These are phyloP conservation scores for Amiota minor DNA, from an alignment of 2,888 invertebrate genomes.

Conservation along the genomic window DNA sequence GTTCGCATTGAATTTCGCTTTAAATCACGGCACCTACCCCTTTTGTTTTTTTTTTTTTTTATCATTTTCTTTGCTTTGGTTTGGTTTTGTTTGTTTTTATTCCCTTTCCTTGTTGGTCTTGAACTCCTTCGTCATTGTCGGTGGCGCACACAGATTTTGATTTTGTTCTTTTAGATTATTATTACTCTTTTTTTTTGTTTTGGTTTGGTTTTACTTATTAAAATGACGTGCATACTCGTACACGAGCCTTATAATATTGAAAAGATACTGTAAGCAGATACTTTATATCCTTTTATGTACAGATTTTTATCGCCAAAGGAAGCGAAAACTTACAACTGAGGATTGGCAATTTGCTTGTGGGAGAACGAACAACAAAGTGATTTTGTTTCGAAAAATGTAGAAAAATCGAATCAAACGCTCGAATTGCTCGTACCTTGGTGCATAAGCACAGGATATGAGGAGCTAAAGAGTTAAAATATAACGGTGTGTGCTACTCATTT, in stretches of 20 bases:
- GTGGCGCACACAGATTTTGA: background rate
- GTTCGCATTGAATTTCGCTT: conserved; percentile 60
- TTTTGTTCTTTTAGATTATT: conserved; percentile 18
- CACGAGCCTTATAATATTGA: conserved; percentile 31
- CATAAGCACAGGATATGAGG: conserved; percentile 18
- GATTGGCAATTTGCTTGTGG: conserved; percentile 53
- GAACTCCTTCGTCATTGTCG: too few species aligned
- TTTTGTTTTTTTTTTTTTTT: conserved; percentile 37
- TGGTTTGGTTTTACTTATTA: background rate
- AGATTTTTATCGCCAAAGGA: conserved; percentile 63
- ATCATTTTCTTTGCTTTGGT: background rate
- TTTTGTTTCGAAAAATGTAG: conserved; percentile 13
- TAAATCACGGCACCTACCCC: conserved; percentile 45
- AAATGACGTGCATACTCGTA: background rate
- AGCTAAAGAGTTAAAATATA: background rate
- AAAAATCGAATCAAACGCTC: background rate
- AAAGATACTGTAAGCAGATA: conserved; percentile 59
- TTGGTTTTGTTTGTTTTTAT: conserved; percentile 6
- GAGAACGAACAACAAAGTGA: conserved; percentile 35
- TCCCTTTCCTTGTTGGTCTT: too few species aligned
- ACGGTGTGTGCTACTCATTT: conserved; percentile 34
- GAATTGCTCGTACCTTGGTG: background rate
- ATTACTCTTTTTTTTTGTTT: background rate
- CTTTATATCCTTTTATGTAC: conserved; percentile 64
- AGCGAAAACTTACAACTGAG: conserved; percentile 70